Conservation (phyloP, 1,140 invertebrate species). For the Drosophila ercepeae region DNA sequence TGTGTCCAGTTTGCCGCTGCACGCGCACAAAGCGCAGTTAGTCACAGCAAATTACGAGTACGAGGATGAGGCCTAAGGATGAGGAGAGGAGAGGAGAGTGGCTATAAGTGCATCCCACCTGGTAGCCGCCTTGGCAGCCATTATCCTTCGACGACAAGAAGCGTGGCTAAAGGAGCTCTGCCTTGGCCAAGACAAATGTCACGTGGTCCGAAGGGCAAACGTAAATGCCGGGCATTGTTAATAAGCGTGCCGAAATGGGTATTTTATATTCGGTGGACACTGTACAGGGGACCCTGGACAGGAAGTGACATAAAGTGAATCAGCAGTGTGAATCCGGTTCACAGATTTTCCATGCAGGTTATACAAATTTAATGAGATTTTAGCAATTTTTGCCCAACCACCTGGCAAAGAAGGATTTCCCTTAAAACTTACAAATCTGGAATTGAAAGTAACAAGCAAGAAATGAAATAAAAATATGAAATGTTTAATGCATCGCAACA, state of each 20-base stretch:
- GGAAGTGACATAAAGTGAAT: slow-evolving; percentile 40
- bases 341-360: not conserved
- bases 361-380: slow-evolving; percentile 3
- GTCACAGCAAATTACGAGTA: slow-evolving; percentile 77
- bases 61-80: slow-evolving; percentile 3
- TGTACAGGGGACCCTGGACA: slow-evolving; percentile 5
- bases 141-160: slow-evolving; percentile 74
- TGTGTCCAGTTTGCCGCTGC: slow-evolving; percentile 63
- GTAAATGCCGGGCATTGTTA: slow-evolving; percentile 50
- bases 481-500: slow-evolving; percentile 79
- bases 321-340: slow-evolving; percentile 31
- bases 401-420: not conserved
- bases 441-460: slow-evolving; percentile 55
- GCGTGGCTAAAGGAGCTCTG: slow-evolving; percentile 48
- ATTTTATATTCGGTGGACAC: slow-evolving; percentile 9
- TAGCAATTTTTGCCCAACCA: not conserved
- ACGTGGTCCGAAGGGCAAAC: slow-evolving; percentile 41
- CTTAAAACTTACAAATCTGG: slow-evolving; percentile 13
- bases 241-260: slow-evolving; percentile 58
- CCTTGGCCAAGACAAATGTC: slow-evolving; percentile 66
- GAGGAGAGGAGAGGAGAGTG: slow-evolving; percentile 11
- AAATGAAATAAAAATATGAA: slow-evolving; percentile 46
- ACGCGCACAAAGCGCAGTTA: slow-evolving; percentile 66
- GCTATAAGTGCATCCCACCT: slow-evolving; percentile 68
- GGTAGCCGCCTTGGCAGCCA: slow-evolving; percentile 51